A percentile compares a stretch with the other conserved stretches of the same genome.
Conservation (phyloP, 2,113 vertebrate species). For the Parus major region DNA sequence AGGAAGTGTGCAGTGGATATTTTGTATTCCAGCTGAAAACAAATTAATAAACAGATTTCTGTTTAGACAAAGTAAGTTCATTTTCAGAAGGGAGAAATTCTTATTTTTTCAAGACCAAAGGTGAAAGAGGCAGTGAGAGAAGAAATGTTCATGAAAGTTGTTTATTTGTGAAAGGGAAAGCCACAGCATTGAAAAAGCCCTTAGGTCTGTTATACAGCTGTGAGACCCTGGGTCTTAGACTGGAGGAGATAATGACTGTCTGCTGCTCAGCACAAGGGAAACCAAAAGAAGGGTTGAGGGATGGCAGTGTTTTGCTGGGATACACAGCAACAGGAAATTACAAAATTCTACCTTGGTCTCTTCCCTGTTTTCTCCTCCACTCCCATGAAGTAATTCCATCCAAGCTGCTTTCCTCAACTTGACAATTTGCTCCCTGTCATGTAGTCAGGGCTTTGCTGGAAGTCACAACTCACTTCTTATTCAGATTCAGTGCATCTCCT, state of each 20-base stretch:
- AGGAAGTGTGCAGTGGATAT: neutral
- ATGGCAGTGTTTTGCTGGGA: neutral
- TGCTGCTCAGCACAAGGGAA: neutral
- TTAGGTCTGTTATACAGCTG: neutral
- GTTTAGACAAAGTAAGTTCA: neutral
- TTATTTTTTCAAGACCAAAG: neutral
- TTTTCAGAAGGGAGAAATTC: neutral
- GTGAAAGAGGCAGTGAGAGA: neutral
- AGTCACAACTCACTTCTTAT: neutral
- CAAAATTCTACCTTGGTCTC: neutral
- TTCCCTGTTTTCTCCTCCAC: neutral
- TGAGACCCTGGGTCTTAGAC: neutral
- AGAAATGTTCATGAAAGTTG: neutral
- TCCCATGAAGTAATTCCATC: neutral
- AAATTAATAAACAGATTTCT: conserved; percentile 21
- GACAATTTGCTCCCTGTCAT: neutral
- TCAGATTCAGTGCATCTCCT: neutral
- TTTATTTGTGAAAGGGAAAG: neutral
- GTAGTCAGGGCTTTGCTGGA: neutral
- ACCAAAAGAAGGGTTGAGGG: neutral
- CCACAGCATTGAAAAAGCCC: neutral
- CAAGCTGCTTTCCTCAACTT: neutral
- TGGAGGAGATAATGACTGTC: neutral
- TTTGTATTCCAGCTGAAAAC: conserved; percentile 21
- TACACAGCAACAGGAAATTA: neutral